A percentile compares a stretch with the other conserved stretches of the same genome.
These are phyloP conservation scores for Bactericera cockerelli DNA, from an alignment of 1,140 invertebrate genomes.

Conservation along the genomic window DNA sequence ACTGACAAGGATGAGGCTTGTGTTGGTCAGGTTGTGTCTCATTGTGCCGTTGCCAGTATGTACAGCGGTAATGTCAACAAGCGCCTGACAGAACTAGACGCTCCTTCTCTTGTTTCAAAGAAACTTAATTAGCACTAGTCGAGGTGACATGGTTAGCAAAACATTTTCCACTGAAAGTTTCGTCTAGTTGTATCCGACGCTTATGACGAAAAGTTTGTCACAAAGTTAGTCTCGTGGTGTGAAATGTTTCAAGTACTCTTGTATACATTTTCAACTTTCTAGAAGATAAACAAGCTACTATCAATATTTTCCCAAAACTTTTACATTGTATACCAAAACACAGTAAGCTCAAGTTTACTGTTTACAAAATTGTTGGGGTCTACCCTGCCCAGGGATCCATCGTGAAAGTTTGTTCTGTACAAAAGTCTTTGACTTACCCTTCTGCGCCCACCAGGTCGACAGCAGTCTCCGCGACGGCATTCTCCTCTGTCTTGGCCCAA, in stretches of 20 bases:
- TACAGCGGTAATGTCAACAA: not conserved
- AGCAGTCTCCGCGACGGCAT: not conserved
- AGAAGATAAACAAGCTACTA: conserved; percentile 5
- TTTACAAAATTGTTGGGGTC: not conserved
- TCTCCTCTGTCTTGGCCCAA: not conserved
- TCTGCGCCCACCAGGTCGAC: not conserved
- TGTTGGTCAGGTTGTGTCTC: conserved; percentile 6
- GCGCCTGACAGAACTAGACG: not conserved
- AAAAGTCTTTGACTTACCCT: not conserved
- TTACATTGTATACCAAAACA: not conserved
- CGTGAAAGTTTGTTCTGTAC: not conserved
- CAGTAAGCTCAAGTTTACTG: not conserved
- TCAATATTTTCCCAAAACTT: conserved; percentile 3
- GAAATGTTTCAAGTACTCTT: conserved; percentile 8
- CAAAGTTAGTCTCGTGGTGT: not conserved
- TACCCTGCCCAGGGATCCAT: not conserved
- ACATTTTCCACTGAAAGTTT: not conserved
- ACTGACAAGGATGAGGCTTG: conserved; percentile 9
- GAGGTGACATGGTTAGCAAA: too few species aligned
- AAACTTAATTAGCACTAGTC: not conserved
- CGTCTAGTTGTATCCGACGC: conserved; percentile 1
- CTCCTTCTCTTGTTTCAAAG: not conserved
- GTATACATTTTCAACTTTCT: not conserved
- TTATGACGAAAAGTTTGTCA: not conserved
- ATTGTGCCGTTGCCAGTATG: not conserved